These are phyloP conservation scores for Sphaerophoria taeniata DNA, from an alignment of 2,888 invertebrate species.

Conservation along the genomic window DNA sequence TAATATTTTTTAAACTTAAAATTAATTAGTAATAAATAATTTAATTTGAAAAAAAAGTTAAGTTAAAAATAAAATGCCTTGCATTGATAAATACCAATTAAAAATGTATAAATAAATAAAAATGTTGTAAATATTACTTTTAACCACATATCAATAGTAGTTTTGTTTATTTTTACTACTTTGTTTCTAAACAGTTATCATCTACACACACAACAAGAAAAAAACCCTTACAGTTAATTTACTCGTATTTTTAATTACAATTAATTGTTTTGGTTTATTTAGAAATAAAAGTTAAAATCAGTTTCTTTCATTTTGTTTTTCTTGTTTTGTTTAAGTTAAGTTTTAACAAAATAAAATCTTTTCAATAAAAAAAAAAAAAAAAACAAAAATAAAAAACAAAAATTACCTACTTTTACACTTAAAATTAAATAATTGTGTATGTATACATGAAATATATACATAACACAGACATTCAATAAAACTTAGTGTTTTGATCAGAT, in stretches of 20 bases:
- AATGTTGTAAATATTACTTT: conserved; percentile 65
- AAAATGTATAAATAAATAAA: conserved; percentile 28
- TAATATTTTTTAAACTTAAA: conserved; percentile 52
- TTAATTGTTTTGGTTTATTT: conserved; percentile 55
- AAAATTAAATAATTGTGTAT: conserved; percentile 24
- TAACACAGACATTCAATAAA: conserved; percentile 33
- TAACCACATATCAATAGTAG: conserved; percentile 65
- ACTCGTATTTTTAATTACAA: conserved; percentile 25
- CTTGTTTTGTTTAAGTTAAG: conserved; percentile 14
- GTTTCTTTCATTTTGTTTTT: conserved; percentile 54
- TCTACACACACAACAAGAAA: not conserved
- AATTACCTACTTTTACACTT: conserved; percentile 63
- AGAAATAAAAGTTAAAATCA: conserved; percentile 56
- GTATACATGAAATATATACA: conserved; percentile 7
- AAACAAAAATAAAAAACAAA: conserved; percentile 11
- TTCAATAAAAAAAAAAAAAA: conserved; percentile 34
- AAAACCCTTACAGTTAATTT: conserved; percentile 11
- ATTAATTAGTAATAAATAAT: conserved; percentile 32
- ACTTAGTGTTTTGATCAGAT: conserved; percentile 47
- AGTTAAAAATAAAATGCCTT: conserved; percentile 52
- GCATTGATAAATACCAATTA: conserved; percentile 52
- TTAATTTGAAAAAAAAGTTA: conserved; percentile 13
- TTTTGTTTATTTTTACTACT: conserved; percentile 38
- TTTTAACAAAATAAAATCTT: conserved; percentile 27
- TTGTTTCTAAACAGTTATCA: not conserved